A percentile compares a stretch with the other conserved stretches of the same genome.
Evolutionary conservation across 2,888 invertebrate genomes (phyloP).

Genomic region (Meloe dianella): DNA sequence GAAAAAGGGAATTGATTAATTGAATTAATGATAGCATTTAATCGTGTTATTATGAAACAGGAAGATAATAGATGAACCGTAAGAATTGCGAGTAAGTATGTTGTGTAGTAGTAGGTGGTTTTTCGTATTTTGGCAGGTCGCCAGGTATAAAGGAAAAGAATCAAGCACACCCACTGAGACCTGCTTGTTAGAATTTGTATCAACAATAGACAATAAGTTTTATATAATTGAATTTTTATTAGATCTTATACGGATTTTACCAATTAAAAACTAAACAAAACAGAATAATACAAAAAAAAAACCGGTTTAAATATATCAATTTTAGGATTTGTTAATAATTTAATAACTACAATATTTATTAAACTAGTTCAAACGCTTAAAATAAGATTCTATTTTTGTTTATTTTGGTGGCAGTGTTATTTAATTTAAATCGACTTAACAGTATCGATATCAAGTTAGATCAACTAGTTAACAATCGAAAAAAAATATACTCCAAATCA

Average conservation of each 20-base stretch:
- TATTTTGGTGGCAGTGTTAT: constrained; percentile 24
- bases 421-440: constrained; percentile 13
- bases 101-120: constrained; percentile 45
- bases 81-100: constrained; percentile 54
- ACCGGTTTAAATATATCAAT: no score
- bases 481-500: background rate
- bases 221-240: background rate
- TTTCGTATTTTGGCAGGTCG: constrained; percentile 49
- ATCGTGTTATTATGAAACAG: constrained; percentile 40
- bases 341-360: constrained; percentile 30
- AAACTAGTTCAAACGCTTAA: constrained; percentile 46
- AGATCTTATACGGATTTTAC: background rate
- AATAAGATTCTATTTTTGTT: constrained; percentile 50
- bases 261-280: background rate
- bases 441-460: background rate
- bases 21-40: background rate
- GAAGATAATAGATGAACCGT: constrained; percentile 54
- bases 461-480: background rate
- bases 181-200: constrained; percentile 50
- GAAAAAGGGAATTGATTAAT: background rate
- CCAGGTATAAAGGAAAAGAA: constrained; percentile 46
- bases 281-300: background rate
- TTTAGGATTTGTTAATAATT: no score
- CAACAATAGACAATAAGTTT: constrained; percentile 11
- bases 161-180: constrained; percentile 58